Evolutionary conservation across 2,797 vertebrate species (phyloP).

Genomic region (Psittacula echo): DNA sequence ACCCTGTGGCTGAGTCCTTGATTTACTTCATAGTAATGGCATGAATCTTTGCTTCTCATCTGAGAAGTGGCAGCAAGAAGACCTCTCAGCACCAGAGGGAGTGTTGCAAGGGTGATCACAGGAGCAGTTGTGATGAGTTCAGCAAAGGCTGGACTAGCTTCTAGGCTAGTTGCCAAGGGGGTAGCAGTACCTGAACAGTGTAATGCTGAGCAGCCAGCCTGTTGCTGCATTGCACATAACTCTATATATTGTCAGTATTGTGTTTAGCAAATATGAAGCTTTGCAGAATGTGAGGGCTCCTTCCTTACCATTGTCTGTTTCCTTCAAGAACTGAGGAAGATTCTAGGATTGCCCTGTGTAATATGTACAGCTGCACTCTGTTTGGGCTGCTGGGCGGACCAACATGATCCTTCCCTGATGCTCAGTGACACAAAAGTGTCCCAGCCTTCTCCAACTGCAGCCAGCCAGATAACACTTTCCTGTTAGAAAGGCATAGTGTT

Average conservation of each 20-base stretch:
- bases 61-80: background rate
- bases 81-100: background rate
- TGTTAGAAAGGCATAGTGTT: background rate
- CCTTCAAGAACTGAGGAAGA: background rate
- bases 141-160: background rate
- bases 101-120: background rate
- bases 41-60: background rate
- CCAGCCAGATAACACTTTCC: background rate
- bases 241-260: rapidly evolving
- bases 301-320: background rate
- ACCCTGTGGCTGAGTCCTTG: background rate
- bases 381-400: background rate
- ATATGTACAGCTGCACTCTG: background rate
- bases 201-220: background rate
- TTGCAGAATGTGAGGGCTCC: background rate
- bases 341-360: background rate
- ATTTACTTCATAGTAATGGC: background rate
- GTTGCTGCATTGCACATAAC: rapidly evolving
- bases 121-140: background rate
- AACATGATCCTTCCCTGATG: background rate
- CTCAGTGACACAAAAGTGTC: background rate
- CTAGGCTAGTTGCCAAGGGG: background rate
- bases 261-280: background rate
- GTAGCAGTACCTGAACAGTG: rapidly evolving
- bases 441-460: background rate